phyloP scores from a whole-genome alignment of 2,113 vertebrate species.

The Himantopus leucocephalus region DNA sequence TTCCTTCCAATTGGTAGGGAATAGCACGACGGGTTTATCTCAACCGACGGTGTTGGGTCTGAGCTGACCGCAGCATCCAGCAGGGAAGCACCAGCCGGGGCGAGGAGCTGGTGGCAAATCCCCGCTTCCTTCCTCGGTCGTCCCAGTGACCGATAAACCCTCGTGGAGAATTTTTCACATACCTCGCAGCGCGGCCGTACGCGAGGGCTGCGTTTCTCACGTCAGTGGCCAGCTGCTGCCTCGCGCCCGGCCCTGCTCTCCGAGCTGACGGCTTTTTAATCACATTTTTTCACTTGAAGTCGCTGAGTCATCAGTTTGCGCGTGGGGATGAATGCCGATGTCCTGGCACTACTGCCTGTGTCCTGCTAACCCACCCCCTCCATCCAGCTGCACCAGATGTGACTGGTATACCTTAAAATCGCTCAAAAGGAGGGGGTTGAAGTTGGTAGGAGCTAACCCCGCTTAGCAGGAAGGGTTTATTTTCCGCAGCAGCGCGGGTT shows the following conservation, averaged over 20 bases:
- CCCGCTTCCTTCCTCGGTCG: accelerated
- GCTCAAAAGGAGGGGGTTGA: accelerated
- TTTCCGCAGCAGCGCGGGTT: accelerated
- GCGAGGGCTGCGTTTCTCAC: neutral
- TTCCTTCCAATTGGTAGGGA: accelerated
- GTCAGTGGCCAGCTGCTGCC: neutral
- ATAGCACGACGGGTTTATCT: neutral
- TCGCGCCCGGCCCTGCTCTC: accelerated
- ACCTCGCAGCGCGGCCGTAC: accelerated
- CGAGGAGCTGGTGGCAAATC: neutral
- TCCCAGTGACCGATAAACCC: neutral
- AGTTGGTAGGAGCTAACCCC: neutral
- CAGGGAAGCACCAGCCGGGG: neutral
- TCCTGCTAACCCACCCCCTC: accelerated
- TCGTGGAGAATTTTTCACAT: accelerated
- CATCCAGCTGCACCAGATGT: neutral
- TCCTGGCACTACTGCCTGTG: accelerated
- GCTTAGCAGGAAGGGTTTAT: accelerated
- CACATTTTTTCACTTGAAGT: neutral
- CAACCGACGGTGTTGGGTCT: no score
- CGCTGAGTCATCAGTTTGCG: neutral
- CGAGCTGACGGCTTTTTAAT: neutral
- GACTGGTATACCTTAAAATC: neutral
- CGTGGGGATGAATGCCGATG: accelerated
- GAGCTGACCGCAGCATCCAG: neutral